These are phyloP conservation scores for Harpagoxenus sublaevis DNA, from an alignment of 2,888 invertebrate species.

Conservation along the genomic window DNA sequence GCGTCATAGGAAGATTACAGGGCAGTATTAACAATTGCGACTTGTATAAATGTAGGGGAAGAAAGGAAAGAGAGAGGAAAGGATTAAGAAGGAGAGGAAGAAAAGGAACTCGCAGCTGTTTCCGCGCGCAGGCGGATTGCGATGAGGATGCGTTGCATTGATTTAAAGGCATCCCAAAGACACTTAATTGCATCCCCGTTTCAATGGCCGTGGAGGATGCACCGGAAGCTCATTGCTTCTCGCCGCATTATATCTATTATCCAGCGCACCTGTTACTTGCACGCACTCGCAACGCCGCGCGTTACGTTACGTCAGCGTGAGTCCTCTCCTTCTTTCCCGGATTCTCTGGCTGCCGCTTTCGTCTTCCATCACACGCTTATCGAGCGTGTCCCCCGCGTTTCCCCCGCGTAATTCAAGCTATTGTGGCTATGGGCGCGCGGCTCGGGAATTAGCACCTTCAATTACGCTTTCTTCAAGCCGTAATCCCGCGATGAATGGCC, in stretches of 20 bases:
- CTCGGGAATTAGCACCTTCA: constrained; percentile 48
- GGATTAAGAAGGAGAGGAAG: constrained; percentile 9
- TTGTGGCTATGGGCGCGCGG: constrained; percentile 37
- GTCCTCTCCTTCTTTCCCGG: constrained; percentile 4
- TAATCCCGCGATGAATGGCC: constrained; percentile 34
- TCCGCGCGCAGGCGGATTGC: constrained; percentile 44
- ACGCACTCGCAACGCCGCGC: not conserved
- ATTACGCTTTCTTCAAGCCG: constrained; percentile 43
- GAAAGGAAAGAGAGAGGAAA: not conserved
- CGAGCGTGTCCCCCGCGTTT: not conserved
- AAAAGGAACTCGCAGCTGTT: constrained; percentile 52
- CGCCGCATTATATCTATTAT: constrained; percentile 59
- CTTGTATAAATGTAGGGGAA: constrained; percentile 3
- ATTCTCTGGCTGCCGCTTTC: not conserved
- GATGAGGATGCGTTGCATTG: constrained; percentile 56
- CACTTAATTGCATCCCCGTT: constrained; percentile 68
- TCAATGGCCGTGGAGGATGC: constrained; percentile 57
- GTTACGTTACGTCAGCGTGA: constrained; percentile 20
- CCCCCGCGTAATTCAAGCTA: constrained; percentile 37
- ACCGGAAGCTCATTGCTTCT: constrained; percentile 67
- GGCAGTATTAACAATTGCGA: constrained; percentile 20
- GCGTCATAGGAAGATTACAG: constrained; percentile 18
- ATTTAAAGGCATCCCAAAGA: constrained; percentile 67
- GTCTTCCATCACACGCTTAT: constrained; percentile 19
- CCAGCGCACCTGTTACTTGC: constrained; percentile 63